These are phyloP conservation scores for Drosophila neotestacea DNA, from an alignment of 2,888 invertebrate species.

Conservation along the genomic window DNA sequence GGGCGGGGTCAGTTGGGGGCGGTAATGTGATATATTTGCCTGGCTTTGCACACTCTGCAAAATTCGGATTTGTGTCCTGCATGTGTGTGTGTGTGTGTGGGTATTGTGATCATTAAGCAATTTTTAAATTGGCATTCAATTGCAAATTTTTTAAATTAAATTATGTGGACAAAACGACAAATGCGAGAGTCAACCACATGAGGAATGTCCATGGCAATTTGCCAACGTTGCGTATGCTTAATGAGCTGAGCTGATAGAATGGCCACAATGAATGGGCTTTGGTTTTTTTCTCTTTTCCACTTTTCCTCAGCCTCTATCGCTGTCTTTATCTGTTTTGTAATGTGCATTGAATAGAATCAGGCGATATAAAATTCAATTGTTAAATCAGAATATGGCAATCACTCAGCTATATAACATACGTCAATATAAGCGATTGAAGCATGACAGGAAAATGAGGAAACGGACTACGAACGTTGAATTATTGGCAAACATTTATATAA, in stretches of 20 bases:
- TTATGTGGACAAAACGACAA: constrained; percentile 62
- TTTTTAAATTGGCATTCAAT: constrained; percentile 73
- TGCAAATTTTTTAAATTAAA: constrained; percentile 66
- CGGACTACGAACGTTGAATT: not conserved
- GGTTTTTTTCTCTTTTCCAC: not conserved
- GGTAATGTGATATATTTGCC: constrained; percentile 59
- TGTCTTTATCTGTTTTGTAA: constrained; percentile 3
- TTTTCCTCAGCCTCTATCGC: not conserved
- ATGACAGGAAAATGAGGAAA: constrained; percentile 1
- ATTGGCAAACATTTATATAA: not conserved
- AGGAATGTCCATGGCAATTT: constrained; percentile 66
- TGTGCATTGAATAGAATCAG: constrained; percentile 36
- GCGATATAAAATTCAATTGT: constrained; percentile 38
- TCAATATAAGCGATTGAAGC: not conserved
- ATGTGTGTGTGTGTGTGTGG: constrained; percentile 20
- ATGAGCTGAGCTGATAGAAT: constrained; percentile 61
- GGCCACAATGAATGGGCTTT: constrained; percentile 37
- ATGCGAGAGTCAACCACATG: constrained; percentile 14
- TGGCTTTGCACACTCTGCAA: constrained; percentile 50
- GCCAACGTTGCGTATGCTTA: constrained; percentile 69
- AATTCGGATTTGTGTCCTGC: constrained; percentile 24
- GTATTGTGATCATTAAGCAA: constrained; percentile 68
- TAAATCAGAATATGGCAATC: constrained; percentile 36
- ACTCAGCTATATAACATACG: constrained; percentile 12
- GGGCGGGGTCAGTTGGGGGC: constrained; percentile 5